Conservation (phyloP, 2,888 invertebrate species). For the Cactoblastis cactorum region DNA sequence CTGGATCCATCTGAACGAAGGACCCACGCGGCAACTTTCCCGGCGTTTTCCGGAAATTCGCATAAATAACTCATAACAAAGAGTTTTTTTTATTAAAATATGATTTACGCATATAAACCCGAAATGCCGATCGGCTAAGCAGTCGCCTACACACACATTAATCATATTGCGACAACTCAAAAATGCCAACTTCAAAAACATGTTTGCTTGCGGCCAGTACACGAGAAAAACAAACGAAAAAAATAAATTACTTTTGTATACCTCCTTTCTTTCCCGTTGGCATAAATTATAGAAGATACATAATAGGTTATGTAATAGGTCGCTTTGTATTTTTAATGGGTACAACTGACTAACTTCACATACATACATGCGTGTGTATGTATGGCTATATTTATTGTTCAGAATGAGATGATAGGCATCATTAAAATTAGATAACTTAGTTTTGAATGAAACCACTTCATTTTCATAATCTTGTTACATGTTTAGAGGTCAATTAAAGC, state of each 20-base stretch:
- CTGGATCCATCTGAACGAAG: too few species aligned
- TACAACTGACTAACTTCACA: too few species aligned
- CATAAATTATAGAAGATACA: neutral
- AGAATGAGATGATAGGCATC: too few species aligned
- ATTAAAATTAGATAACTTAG: too few species aligned
- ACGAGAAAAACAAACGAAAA: constrained; percentile 77
- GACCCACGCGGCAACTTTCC: neutral
- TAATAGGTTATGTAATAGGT: too few species aligned
- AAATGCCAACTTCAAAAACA: constrained; percentile 78
- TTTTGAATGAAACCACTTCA: too few species aligned
- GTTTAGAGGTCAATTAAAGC: too few species aligned
- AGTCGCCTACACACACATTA: constrained; percentile 67
- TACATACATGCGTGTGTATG: too few species aligned
- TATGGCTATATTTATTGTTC: too few species aligned
- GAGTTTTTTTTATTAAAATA: constrained; percentile 51
- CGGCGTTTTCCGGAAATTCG: constrained; percentile 24
- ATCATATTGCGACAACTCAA: constrained; percentile 78
- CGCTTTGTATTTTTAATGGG: too few species aligned
- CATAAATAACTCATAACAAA: constrained; percentile 54
- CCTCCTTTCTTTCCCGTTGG: constrained; percentile 77
- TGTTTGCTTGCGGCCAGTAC: constrained; percentile 71
- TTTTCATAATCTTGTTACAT: too few species aligned
- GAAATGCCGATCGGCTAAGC: constrained; percentile 74
- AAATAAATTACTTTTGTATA: constrained; percentile 79
- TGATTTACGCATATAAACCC: constrained; percentile 67